Percentiles rank a stretch among this genome's conserved stretches.
Conservation (phyloP, 1,140 invertebrate species). For the Drosophila teissieri region DNA sequence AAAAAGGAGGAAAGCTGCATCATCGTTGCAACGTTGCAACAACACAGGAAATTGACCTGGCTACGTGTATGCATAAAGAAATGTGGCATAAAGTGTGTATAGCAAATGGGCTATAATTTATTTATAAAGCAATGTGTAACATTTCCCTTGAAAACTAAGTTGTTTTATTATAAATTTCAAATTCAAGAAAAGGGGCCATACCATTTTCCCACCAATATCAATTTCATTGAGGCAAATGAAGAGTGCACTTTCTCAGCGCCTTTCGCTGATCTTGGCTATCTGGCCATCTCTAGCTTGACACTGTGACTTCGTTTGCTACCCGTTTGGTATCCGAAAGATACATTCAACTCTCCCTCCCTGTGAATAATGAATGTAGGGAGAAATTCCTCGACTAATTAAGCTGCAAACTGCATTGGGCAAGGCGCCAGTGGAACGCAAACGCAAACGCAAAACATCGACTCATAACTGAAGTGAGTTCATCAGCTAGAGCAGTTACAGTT, state of each 20-base stretch:
- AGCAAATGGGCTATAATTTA: slow-evolving; percentile 3
- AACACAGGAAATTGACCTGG: slow-evolving; percentile 26
- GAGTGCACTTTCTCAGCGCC: slow-evolving; percentile 15
- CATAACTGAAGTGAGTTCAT: slow-evolving; percentile 48
- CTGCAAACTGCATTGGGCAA: slow-evolving; percentile 36
- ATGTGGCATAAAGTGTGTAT: neutral
- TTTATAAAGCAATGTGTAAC: neutral
- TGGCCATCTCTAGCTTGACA: slow-evolving; percentile 12
- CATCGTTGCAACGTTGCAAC: slow-evolving; percentile 1
- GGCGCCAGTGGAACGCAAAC: slow-evolving; percentile 49
- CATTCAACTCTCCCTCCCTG: neutral
- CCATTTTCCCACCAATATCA: slow-evolving; percentile 36
- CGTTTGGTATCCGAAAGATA: neutral
- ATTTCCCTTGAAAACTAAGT: neutral
- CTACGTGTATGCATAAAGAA: slow-evolving; percentile 10
- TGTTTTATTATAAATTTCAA: neutral
- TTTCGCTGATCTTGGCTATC: slow-evolving; percentile 29
- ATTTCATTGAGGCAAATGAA: slow-evolving; percentile 9
- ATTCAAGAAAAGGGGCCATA: neutral
- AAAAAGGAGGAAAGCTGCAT: slow-evolving; percentile 1
- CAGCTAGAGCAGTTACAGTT: slow-evolving; percentile 42
- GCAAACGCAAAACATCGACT: slow-evolving; percentile 16
- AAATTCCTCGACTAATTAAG: slow-evolving; percentile 73
- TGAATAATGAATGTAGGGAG: slow-evolving; percentile 12
- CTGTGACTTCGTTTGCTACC: slow-evolving; percentile 5